A percentile compares a stretch with the other conserved stretches of the same genome.
Conservation (phyloP, 30 jellyfish, hydroid and myxozoan species). For the Phacellophora camtschatica region DNA sequence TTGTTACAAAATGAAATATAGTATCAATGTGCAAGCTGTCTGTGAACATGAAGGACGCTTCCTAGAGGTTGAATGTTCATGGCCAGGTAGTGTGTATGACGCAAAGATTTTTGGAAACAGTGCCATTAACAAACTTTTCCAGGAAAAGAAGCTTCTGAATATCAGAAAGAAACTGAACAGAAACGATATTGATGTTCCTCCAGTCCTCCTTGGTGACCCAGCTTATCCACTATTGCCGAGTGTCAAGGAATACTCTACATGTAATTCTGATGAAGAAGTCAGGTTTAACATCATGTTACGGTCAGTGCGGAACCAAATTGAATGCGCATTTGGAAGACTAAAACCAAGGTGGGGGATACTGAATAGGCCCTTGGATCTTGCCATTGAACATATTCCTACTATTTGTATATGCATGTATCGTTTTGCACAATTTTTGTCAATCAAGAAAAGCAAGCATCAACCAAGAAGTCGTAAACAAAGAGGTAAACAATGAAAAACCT, state of each 20-base stretch:
- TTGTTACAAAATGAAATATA: constrained; percentile 66
- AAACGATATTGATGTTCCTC: constrained; percentile 58
- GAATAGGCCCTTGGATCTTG: constrained; percentile 29
- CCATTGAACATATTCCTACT: constrained; percentile 29
- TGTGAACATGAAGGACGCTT: constrained; percentile 61
- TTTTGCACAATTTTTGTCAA: constrained; percentile 71
- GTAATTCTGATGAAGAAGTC: constrained; percentile 39
- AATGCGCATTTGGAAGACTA: constrained; percentile 73
- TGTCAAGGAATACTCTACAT: constrained; percentile 18
- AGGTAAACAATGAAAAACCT: too few relatives aligned
- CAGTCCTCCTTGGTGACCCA: constrained; percentile 70
- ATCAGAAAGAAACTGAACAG: constrained; percentile 28
- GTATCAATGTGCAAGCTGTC: constrained; percentile 70
- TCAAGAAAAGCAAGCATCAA: neutral
- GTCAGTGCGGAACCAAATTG: constrained; percentile 53
- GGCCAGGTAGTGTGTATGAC: constrained; percentile 87
- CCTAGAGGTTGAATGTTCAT: constrained; percentile 51
- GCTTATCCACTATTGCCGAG: constrained; percentile 80
- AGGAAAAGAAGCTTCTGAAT: constrained; percentile 29
- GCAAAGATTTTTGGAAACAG: constrained; percentile 53
- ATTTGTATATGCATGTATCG: constrained; percentile 56
- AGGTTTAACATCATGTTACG: constrained; percentile 49
- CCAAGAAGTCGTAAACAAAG: constrained; percentile 7
- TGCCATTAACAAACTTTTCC: constrained; percentile 12
- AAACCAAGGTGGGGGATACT: constrained; percentile 55